phyloP scores from a whole-genome alignment of 2,797 vertebrate species.

The Gallinago nigripennis region DNA sequence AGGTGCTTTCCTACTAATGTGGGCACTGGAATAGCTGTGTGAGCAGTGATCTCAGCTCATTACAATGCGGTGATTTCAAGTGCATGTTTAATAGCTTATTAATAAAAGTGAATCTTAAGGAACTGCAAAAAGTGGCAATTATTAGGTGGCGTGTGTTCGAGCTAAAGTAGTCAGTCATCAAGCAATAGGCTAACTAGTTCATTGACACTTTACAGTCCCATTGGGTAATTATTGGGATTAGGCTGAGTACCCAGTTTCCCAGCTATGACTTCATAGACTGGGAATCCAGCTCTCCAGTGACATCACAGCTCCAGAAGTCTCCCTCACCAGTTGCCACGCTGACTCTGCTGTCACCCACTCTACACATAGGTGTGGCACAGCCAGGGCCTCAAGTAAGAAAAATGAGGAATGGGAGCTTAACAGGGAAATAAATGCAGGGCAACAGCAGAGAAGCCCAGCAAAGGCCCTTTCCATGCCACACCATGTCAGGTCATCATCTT shows the following conservation, averaged over 20 bases:
- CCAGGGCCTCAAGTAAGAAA: not conserved
- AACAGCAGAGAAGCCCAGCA: not conserved
- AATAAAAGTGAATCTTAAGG: conserved; percentile 33
- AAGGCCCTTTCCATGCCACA: not conserved
- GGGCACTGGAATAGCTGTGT: not conserved
- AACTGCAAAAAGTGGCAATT: conserved; percentile 19
- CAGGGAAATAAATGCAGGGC: not conserved
- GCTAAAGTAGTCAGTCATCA: not conserved
- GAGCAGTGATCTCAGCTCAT: conserved; percentile 31
- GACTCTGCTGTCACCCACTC: not conserved
- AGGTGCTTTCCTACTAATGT: conserved; percentile 35
- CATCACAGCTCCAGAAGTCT: conserved; percentile 5
- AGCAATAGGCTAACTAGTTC: not conserved
- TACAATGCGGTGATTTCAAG: conserved; percentile 34
- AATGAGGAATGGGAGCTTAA: not conserved
- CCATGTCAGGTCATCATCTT: not conserved
- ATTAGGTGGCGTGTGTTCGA: not conserved
- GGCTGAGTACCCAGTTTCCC: conserved; percentile 35
- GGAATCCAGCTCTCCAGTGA: conserved; percentile 27
- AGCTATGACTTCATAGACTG: conserved; percentile 57
- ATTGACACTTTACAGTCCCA: conserved; percentile 30
- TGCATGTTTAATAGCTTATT: conserved; percentile 30
- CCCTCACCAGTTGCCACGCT: not conserved
- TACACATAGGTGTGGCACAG: not conserved
- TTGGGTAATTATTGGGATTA: conserved; percentile 33